Percentiles rank a stretch among this genome's conserved stretches.
Conservation (phyloP, 2,888 invertebrate genomes). For the Sinopyrophorus schimmeli region DNA sequence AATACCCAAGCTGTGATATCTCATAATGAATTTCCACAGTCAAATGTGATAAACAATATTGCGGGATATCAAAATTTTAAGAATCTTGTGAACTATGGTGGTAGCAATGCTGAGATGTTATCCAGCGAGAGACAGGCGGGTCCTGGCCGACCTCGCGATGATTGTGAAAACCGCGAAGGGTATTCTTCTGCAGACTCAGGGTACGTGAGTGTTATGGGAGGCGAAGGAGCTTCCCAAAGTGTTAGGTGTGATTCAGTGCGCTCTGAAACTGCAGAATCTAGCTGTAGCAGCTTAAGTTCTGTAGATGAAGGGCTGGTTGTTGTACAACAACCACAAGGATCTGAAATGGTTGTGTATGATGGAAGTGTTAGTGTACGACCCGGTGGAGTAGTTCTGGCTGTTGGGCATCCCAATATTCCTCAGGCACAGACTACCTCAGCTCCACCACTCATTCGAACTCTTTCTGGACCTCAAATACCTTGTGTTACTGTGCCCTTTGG, state of each 20-base stretch:
- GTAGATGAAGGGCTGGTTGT: conserved; percentile 50
- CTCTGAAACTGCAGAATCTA: conserved; percentile 64
- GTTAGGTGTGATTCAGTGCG: conserved; percentile 62
- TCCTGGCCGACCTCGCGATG: conserved; percentile 43
- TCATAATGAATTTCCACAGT: conserved; percentile 49
- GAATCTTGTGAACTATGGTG: conserved; percentile 33
- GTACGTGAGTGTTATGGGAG: conserved; percentile 52
- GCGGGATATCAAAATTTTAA: conserved; percentile 43
- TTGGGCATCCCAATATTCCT: conserved; percentile 44
- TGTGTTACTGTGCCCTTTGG: conserved; percentile 68
- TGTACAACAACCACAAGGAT: conserved; percentile 42
- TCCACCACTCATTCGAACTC: conserved; percentile 34
- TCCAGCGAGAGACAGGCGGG: conserved; percentile 42
- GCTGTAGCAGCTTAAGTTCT: conserved; percentile 60
- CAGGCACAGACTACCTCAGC: conserved; percentile 36
- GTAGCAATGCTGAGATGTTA: conserved; percentile 40
- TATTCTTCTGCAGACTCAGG: conserved; percentile 36
- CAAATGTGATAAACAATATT: conserved; percentile 42
- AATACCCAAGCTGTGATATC: conserved; percentile 47
- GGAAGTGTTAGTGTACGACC: conserved; percentile 52
- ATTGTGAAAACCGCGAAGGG: conserved; percentile 47
- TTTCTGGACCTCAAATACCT: conserved; percentile 38
- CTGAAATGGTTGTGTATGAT: conserved; percentile 54
- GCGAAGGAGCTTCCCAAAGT: conserved; percentile 47
- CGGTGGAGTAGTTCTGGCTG: conserved; percentile 50